Conservation (phyloP, 2,797 vertebrate genomes). For the Hylomyscus alleni region DNA sequence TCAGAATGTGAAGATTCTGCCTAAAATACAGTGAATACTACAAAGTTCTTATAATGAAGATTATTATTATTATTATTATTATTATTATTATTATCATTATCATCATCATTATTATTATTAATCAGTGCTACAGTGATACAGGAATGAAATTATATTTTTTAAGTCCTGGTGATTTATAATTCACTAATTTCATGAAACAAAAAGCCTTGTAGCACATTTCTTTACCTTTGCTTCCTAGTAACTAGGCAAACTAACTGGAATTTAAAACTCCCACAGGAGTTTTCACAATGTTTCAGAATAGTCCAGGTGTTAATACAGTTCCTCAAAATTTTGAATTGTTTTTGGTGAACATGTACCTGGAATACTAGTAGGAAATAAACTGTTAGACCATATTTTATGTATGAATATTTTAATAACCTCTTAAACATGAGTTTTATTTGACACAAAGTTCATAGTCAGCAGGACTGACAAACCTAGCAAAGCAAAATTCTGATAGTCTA, state of each 20-base stretch:
- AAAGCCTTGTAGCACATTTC: background rate
- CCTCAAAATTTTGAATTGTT: background rate
- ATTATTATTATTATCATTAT: too few relatives aligned
- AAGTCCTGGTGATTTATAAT: background rate
- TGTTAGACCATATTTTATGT: background rate
- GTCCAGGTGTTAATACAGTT: background rate
- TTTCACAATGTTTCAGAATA: background rate
- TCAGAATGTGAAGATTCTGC: background rate
- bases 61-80: background rate
- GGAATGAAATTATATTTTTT: background rate
- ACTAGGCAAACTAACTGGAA: background rate
- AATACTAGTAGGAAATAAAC: conserved; percentile 45
- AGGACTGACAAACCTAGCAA: background rate
- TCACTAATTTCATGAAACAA: background rate
- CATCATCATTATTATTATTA: background rate
- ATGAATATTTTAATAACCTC: background rate
- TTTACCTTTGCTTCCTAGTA: background rate
- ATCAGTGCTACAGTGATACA: background rate
- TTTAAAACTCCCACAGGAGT: background rate
- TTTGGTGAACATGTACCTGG: background rate
- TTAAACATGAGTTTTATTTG: background rate
- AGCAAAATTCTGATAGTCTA: background rate
- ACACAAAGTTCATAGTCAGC: background rate
- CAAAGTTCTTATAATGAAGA: background rate
- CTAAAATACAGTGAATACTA: background rate